Conservation (phyloP, 1,140 invertebrate species). For the Pemphigus obesinymphae region DNA sequence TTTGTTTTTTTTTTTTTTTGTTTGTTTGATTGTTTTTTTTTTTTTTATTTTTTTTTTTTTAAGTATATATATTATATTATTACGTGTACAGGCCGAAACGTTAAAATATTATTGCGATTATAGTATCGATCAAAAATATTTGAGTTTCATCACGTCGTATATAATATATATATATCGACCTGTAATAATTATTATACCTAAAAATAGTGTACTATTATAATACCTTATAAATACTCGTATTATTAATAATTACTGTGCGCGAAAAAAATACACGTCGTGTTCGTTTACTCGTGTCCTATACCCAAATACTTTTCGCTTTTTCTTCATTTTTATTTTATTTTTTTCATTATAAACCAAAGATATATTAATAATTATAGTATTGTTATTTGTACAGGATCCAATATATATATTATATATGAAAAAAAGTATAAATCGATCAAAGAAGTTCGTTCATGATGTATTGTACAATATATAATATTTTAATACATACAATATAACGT, state of each 20-base stretch:
- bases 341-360: conserved; percentile 21
- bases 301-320: neutral
- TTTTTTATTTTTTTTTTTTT: neutral
- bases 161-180: neutral
- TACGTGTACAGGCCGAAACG: neutral
- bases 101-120: neutral
- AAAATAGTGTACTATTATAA: no score
- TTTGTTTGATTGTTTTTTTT: no score
- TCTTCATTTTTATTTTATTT: neutral
- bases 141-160: neutral
- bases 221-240: no score
- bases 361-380: conserved; percentile 26
- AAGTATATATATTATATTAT: neutral
- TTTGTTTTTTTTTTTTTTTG: no score
- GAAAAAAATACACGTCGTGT: no score
- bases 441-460: neutral
- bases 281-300: neutral
- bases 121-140: neutral
- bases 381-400: conserved; percentile 21
- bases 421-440: neutral
- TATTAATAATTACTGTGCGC: no score
- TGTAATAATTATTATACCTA: no score
- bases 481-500: neutral
- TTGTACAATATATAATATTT: neutral
- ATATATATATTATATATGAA: neutral